These are phyloP conservation scores for Trissolcus japonicus DNA, from an alignment of 2,888 invertebrate species.

Conservation along the genomic window DNA sequence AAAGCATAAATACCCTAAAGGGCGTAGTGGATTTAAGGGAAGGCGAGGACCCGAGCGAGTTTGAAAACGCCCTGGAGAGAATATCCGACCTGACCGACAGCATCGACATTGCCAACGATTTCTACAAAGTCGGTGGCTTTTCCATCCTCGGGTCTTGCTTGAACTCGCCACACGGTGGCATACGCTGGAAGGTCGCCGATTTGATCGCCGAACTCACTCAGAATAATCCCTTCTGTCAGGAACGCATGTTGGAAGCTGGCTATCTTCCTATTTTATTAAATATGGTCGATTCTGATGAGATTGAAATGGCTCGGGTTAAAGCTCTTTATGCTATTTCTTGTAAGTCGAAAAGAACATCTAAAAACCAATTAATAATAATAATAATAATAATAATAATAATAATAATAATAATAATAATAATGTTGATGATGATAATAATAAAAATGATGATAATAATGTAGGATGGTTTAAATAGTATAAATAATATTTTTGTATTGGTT, in stretches of 20 bases:
- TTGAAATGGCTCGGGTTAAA: slow-evolving; percentile 80
- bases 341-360: slow-evolving; percentile 3
- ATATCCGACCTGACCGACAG: slow-evolving; percentile 84
- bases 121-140: slow-evolving; percentile 90
- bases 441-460: background rate
- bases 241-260: slow-evolving; percentile 81
- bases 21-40: slow-evolving; percentile 77
- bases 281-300: slow-evolving; percentile 79
- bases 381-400: background rate
- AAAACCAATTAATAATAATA: background rate
- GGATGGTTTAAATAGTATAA: background rate
- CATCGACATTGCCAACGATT: slow-evolving; percentile 89
- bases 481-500: background rate
- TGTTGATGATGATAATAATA: background rate
- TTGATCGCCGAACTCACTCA: slow-evolving; percentile 88
- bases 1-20: slow-evolving; percentile 80
- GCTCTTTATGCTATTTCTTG: slow-evolving; percentile 89
- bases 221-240: slow-evolving; percentile 90
- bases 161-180: slow-evolving; percentile 79
- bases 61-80: slow-evolving; percentile 81
- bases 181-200: slow-evolving; percentile 82
- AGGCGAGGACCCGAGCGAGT: slow-evolving; percentile 79
- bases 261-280: slow-evolving; percentile 82
- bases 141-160: slow-evolving; percentile 83
- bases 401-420: background rate